phyloP scores from a whole-genome alignment of 2,113 vertebrate genomes.

The Hyla sarda region DNA sequence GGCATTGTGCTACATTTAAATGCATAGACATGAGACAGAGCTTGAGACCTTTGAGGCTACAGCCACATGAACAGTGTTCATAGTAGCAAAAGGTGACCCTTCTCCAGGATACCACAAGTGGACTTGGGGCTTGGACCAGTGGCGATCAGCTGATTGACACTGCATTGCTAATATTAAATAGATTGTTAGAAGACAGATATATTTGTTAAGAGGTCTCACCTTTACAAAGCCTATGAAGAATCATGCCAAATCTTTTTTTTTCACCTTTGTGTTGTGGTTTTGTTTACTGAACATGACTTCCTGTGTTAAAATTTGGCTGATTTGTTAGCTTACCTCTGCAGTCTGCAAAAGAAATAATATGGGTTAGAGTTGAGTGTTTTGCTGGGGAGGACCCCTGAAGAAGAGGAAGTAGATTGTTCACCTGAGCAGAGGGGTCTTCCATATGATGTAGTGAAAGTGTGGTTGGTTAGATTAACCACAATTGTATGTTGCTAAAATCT shows the following conservation, averaged over 20 bases:
- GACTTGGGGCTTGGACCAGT: too few relatives aligned
- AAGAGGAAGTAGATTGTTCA: slow-evolving; percentile 23
- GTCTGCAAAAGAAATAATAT: slow-evolving; percentile 3
- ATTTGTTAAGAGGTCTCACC: neutral
- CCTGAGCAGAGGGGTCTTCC: slow-evolving; percentile 43
- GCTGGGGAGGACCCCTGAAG: slow-evolving; percentile 17
- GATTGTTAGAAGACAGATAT: neutral
- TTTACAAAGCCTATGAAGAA: neutral
- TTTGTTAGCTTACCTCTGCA: neutral
- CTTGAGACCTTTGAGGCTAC: too few relatives aligned
- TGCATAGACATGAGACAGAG: too few relatives aligned
- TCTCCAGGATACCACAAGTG: neutral
- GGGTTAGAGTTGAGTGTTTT: neutral
- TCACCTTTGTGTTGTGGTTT: slow-evolving; percentile 41
- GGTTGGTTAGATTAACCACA: slow-evolving; percentile 1
- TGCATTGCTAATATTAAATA: too few relatives aligned
- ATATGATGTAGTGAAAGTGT: slow-evolving; percentile 20
- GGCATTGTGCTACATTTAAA: too few relatives aligned
- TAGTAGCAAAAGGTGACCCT: too few relatives aligned
- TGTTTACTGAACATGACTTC: slow-evolving; percentile 12
- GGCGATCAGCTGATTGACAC: too few relatives aligned
- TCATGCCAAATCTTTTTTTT: neutral
- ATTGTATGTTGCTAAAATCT: neutral
- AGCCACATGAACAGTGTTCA: too few relatives aligned
- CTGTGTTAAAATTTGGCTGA: neutral